Evolutionary conservation across 2,113 vertebrate genomes (phyloP).

Genomic region (Hippocampus mohnikei): DNA sequence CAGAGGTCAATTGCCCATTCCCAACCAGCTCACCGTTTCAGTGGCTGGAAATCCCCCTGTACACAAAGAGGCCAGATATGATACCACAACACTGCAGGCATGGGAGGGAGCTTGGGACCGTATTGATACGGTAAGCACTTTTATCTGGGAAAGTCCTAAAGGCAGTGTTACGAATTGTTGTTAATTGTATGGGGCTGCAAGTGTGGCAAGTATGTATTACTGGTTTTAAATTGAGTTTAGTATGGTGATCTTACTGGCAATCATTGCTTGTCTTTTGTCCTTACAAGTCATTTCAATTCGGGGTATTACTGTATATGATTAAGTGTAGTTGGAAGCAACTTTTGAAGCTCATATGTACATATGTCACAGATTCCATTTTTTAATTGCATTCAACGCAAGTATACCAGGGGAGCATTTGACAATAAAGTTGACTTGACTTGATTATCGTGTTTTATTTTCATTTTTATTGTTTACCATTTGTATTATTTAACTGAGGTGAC

Average conservation of each 20-base stretch:
- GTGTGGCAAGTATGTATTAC: constrained; percentile 59
- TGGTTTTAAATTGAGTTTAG: constrained; percentile 47
- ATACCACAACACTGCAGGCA: constrained; percentile 75
- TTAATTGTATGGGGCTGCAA: constrained; percentile 59
- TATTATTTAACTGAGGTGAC: too few species aligned
- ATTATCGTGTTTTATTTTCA: too few species aligned
- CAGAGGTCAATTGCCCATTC: constrained; percentile 69
- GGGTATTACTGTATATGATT: not conserved
- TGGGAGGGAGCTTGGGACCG: constrained; percentile 68
- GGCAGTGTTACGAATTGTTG: constrained; percentile 70
- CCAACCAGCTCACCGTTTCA: constrained; percentile 76
- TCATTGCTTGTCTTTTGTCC: constrained; percentile 39
- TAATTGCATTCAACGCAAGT: constrained; percentile 15
- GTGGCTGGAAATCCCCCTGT: constrained; percentile 72
- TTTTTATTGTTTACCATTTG: too few species aligned
- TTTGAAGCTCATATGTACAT: not conserved
- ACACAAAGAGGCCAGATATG: constrained; percentile 76
- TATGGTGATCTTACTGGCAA: constrained; percentile 44
- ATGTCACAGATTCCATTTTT: not conserved
- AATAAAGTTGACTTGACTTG: too few species aligned
- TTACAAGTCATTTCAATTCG: not conserved
- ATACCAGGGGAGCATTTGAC: constrained; percentile 15
- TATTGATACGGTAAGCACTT: constrained; percentile 68
- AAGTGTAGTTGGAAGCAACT: not conserved
- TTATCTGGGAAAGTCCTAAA: constrained; percentile 74